These are phyloP conservation scores for Caligus rogercresseyi DNA, from an alignment of 1,140 invertebrate species.

Conservation along the genomic window DNA sequence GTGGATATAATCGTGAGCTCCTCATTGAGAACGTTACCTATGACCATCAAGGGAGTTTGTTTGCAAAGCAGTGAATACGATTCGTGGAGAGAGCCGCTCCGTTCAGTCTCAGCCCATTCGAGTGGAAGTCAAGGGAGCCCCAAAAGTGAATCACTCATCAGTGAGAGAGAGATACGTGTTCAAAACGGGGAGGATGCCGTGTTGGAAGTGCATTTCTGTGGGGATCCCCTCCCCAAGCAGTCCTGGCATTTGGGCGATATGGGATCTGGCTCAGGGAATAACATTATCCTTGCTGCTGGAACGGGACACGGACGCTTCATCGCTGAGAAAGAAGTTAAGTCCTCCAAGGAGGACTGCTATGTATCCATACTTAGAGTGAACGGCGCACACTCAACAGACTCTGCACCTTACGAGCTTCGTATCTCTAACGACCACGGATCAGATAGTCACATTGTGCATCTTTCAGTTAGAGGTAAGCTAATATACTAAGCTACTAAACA, in stretches of 20 bases:
- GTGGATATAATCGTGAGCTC: conserved; percentile 45
- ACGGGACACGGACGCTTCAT: conserved; percentile 34
- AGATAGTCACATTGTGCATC: conserved; percentile 21
- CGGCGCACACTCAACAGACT: conserved; percentile 35
- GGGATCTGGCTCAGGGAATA: not conserved
- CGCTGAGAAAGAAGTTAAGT: conserved; percentile 39
- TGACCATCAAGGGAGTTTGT: conserved; percentile 67
- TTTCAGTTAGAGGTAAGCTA: conserved; percentile 24
- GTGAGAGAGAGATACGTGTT: conserved; percentile 33
- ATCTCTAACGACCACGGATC: conserved; percentile 25
- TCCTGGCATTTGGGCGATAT: conserved; percentile 66
- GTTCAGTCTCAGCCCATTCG: conserved; percentile 48
- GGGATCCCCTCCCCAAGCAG: conserved; percentile 54
- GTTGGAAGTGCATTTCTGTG: conserved; percentile 52
- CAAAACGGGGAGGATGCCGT: conserved; percentile 41
- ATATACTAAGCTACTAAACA: no score
- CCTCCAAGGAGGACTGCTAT: conserved; percentile 18
- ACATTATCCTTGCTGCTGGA: conserved; percentile 40
- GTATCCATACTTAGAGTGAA: conserved; percentile 49
- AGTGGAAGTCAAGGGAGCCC: conserved; percentile 48
- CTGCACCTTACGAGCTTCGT: conserved; percentile 25
- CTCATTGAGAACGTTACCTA: conserved; percentile 63
- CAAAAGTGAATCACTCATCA: conserved; percentile 41
- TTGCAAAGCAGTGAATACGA: conserved; percentile 60
- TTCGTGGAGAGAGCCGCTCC: conserved; percentile 44